Conservation (phyloP, 2,888 invertebrate genomes). For the Esperia sulphurella region DNA sequence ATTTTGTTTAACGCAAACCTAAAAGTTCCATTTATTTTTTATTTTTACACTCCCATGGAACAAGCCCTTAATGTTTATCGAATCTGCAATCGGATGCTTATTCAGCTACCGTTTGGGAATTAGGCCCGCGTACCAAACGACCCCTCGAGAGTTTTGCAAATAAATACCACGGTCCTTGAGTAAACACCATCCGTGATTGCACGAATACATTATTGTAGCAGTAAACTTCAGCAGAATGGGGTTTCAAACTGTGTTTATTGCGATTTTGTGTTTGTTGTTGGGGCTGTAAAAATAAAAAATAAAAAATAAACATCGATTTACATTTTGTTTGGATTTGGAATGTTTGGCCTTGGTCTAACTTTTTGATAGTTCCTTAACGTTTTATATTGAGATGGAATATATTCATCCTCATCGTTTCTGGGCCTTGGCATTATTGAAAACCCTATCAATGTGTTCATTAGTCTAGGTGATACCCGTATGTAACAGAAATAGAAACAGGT, state of each 20-base stretch:
- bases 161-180: constrained; percentile 59
- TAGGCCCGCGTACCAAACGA: constrained; percentile 46
- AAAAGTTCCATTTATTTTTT: background rate
- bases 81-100: constrained; percentile 58
- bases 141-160: constrained; percentile 62
- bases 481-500: too few species aligned
- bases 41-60: background rate
- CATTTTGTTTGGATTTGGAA: too few species aligned
- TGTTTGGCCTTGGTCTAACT: too few species aligned
- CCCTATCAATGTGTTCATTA: too few species aligned
- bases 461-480: too few species aligned
- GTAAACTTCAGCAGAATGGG: constrained; percentile 7
- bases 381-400: too few species aligned
- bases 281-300: background rate
- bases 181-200: constrained; percentile 58
- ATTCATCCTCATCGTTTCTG: too few species aligned
- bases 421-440: too few species aligned
- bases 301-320: background rate
- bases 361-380: too few species aligned
- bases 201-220: constrained; percentile 24
- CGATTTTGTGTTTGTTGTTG: background rate
- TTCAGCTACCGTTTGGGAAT: constrained; percentile 61
- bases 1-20: too few species aligned
- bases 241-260: constrained; percentile 4
- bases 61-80: constrained; percentile 37